phyloP scores from a whole-genome alignment of 1,140 invertebrate genomes.

The Sinella curviseta region DNA sequence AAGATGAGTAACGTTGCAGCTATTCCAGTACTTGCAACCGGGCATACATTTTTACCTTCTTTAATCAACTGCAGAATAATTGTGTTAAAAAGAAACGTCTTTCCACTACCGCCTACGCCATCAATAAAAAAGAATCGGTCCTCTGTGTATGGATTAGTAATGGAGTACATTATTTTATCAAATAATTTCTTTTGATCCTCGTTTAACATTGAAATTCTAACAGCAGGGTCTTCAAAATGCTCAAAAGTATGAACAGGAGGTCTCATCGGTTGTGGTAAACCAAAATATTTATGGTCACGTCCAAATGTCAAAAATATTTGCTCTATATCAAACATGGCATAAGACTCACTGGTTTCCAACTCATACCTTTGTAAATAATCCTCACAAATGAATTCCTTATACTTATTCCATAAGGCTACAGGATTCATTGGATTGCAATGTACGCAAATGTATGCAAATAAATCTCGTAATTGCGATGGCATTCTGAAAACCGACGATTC shows the following conservation, averaged over 20 bases:
- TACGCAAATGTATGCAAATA: constrained; percentile 49
- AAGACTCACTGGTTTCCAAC: no score
- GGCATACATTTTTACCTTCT: no score
- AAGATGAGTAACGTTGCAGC: background rate
- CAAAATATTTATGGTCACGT: no score
- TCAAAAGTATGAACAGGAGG: no score
- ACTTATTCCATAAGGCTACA: constrained; percentile 38
- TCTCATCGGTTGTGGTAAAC: no score
- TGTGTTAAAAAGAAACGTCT: background rate
- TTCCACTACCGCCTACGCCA: constrained; percentile 1
- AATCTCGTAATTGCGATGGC: constrained; percentile 44
- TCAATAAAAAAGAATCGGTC: background rate
- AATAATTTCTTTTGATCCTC: background rate
- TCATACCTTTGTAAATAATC: no score
- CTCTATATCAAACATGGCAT: no score
- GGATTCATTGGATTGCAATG: constrained; percentile 28
- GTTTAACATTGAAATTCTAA: background rate
- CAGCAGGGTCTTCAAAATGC: no score
- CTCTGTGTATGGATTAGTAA: background rate
- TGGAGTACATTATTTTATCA: background rate
- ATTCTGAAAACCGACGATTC: constrained; percentile 38
- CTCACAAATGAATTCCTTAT: no score
- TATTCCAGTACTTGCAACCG: constrained; percentile 1
- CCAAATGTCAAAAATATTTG: no score
- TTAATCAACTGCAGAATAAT: background rate